Base-by-base conservation (phyloP, 2,113 vertebrate species). In the Barnardius zonarius region DNA sequence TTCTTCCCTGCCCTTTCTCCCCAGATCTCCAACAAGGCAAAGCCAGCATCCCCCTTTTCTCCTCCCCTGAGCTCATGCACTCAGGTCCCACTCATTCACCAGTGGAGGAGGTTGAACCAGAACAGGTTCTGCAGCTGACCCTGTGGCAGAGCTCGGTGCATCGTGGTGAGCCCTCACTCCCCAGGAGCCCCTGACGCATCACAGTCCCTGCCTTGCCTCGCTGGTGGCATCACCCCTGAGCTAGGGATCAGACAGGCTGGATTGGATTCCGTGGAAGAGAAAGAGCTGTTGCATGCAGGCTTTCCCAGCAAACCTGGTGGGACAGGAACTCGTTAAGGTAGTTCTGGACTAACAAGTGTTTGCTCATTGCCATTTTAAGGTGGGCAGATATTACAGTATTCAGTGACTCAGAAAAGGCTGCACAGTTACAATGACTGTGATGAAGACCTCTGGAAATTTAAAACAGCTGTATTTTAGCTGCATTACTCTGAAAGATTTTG, bases 121-220 rank as follows among this genome's bases (percentile, higher is more conserved):
- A n/a, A 3, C 43, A 2, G 30, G 19, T 10, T 54, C 44, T 33
- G 59, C 15, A 33, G 49, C 43, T 23, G 25, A 15, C 11, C 17
- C 22, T 5, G 2, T 27, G 20, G n/a, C 39, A 35, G 46, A 5
- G 35, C 14, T 4, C 2, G 0, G 7, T 8, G 37, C 31, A 10
- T 6, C 0, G 3, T 43, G 11, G 19, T 4, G 41, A 11, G 31
- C n/a, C 43, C 37, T 43, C 37, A 1, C n/a, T 49, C 33, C 35
- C 20, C 28, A 16, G 48, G 37, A 69, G 43, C 27, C 57, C 46
- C 51, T 37, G 73, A 0, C 44, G 51, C 73, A 20, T 10, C 46
- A 7, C 33, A 10, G 6, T 23, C 49, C 66, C 66, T 46, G 33
- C 17, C 16, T 19, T 31, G 19, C 19, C 28, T 30, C 19, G 41